phyloP scores from a whole-genome alignment of 2,888 invertebrate species.

The Ophonus ardosiacus region DNA sequence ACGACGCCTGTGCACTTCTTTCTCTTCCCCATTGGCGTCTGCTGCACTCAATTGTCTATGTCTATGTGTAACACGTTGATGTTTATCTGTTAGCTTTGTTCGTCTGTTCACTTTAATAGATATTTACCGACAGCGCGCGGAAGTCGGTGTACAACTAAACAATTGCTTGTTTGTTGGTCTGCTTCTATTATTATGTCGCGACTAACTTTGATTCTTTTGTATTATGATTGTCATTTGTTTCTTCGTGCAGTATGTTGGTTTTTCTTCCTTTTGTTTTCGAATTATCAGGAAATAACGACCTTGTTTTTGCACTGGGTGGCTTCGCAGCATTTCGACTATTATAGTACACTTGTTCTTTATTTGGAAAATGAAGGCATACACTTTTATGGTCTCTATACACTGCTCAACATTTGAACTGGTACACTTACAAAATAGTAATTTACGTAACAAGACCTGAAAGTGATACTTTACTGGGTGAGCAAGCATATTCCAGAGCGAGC shows the following conservation, averaged over 20 bases:
- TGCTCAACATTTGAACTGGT: too few species aligned
- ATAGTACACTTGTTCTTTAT: too few species aligned
- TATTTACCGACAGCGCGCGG: conserved; percentile 47
- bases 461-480: too few species aligned
- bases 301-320: neutral
- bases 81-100: conserved; percentile 57
- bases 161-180: conserved; percentile 48
- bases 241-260: conserved; percentile 16
- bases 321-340: neutral
- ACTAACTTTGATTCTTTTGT: conserved; percentile 34
- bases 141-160: conserved; percentile 47
- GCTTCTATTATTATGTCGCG: conserved; percentile 39
- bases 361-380: too few species aligned
- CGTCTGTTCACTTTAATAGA: conserved; percentile 55
- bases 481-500: too few species aligned
- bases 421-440: too few species aligned
- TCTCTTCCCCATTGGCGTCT: conserved; percentile 18
- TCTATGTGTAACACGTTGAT: conserved; percentile 44
- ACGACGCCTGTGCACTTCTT: neutral
- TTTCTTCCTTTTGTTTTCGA: conserved; percentile 26
- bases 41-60: conserved; percentile 43
- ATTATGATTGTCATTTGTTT: conserved; percentile 48
- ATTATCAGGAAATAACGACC: conserved; percentile 35
- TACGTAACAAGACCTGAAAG: too few species aligned
- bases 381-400: too few species aligned